These are phyloP conservation scores for Rutpela maculata DNA, from an alignment of 2,888 invertebrate genomes.

Conservation along the genomic window DNA sequence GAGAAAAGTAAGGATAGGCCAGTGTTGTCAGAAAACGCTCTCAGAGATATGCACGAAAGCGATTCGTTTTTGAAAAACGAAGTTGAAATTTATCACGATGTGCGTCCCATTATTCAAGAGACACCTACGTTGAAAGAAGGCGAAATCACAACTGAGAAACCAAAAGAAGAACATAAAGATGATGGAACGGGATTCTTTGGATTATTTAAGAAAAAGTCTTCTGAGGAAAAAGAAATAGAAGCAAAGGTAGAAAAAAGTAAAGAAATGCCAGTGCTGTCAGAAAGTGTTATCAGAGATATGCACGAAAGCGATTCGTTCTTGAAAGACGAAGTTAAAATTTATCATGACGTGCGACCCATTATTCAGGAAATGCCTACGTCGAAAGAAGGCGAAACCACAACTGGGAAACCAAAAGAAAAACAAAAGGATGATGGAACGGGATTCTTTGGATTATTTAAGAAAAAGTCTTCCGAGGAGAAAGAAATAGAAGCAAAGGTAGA, in stretches of 20 bases:
- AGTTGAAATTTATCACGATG: conserved; percentile 51
- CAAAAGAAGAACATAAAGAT: conserved; percentile 12
- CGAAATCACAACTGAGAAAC: conserved; percentile 3
- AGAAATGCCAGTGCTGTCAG: no score
- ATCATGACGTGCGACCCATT: conserved; percentile 39
- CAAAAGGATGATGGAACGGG: conserved; percentile 21
- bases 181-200: conserved; percentile 41
- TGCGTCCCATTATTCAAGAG: conserved; percentile 20
- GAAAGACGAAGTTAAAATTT: conserved; percentile 39
- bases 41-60: no score
- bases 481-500: conserved; percentile 10
- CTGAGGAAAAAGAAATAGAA: conserved; percentile 17
- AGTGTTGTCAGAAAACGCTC: conserved; percentile 39
- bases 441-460: conserved; percentile 50
- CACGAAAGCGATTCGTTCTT: no score
- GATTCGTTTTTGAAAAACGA: conserved; percentile 47
- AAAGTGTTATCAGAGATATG: no score
- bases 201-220: conserved; percentile 49
- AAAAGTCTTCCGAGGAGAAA: conserved; percentile 35
- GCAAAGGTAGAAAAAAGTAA: no score
- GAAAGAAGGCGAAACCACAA: neutral
- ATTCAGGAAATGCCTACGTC: neutral
- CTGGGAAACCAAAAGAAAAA: conserved; percentile 26
- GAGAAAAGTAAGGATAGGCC: conserved; percentile 31
- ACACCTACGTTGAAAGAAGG: neutral